Evolutionary conservation across 2,888 invertebrate species (phyloP), one percentile per base, ranked within the genome.

Genomic region (Trachelus tabidus): DNA sequence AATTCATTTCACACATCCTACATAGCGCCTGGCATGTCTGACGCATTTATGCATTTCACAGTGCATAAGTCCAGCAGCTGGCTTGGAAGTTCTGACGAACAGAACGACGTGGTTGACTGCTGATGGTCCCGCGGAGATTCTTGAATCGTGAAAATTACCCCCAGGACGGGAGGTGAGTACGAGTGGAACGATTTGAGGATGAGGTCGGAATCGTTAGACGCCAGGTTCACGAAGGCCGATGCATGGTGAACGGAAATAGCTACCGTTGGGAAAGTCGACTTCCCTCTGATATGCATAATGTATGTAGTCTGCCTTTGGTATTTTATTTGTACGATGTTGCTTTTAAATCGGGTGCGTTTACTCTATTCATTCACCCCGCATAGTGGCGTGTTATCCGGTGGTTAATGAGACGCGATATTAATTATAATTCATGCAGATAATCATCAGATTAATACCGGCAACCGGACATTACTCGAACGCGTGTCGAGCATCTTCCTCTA

Each of bases 1-100:
- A 82, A 83, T 85, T 86, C 81, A 82, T 81, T 78, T 83, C 83
- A 80, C 83, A 79, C 82, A 85, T 84, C 82, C 84, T 85, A 84
- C 81, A 86, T 83, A 85, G 82, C 68, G 76, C 73, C 40, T 71
- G 69, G 74, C 69, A 80, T 80, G 79, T 80, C 80, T 76, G 77
- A 83, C 83, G 81, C 85, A 89, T 90, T 56, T 90, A 90, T 85
- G 85, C 89, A 89, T 90, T 90, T 90, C 90, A 90, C 90, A 90
- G 88, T 81, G 86, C 87, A 89, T 88, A 89, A 90, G 87, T 88
- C 86, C 87, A 85, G 80, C 89, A 89, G 85, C 87, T 88, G 87
- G 87, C 84, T 84, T 81, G 85, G 83, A 83, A 85, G 82, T 79
- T 80, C 79, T 79, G 82, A 80, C 80, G 79, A 82, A 85, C 83